A percentile compares a stretch with the other conserved stretches of the same genome.
Conservation (phyloP, 2,113 vertebrate genomes). For the Rynchops niger region DNA sequence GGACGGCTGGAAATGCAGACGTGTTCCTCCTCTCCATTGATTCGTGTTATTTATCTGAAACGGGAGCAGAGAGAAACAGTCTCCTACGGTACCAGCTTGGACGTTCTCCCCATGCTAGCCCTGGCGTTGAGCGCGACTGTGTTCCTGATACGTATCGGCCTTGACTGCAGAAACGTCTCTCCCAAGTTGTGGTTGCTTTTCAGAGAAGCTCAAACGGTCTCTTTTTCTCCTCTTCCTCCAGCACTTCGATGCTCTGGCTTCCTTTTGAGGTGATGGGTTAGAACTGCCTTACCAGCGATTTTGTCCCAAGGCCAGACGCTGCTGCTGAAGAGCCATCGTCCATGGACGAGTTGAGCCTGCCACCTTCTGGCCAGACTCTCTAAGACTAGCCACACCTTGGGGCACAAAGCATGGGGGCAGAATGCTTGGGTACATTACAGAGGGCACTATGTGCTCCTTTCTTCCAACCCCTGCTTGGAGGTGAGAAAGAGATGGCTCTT, state of each 20-base stretch:
- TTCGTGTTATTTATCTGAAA: not conserved
- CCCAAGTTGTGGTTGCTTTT: not conserved
- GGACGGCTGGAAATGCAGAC: not conserved
- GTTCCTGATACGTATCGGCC: not conserved
- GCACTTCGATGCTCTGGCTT: not conserved
- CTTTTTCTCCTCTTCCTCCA: not conserved
- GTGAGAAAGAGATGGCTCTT: not conserved
- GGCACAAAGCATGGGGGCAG: not conserved
- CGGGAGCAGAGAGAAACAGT: not conserved
- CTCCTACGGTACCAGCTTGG: not conserved
- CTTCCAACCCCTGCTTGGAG: not conserved
- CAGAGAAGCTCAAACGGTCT: not conserved
- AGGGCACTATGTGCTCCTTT: not conserved
- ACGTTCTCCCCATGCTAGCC: accelerated
- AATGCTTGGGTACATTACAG: not conserved
- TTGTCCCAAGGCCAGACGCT: not conserved
- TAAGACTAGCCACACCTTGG: not conserved
- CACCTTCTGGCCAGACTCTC: slow-evolving; percentile 45
- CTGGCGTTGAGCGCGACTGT: accelerated
- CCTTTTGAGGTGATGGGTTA: not conserved
- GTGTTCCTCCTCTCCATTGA: not conserved
- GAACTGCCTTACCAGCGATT: accelerated
- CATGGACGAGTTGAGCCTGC: slow-evolving; percentile 38
- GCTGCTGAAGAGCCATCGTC: not conserved
- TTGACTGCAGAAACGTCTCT: not conserved